Evolutionary conservation across 2,113 vertebrate genomes (phyloP), one percentile per base, ranked within the genome.

Genomic region (Callipepla squamata): DNA sequence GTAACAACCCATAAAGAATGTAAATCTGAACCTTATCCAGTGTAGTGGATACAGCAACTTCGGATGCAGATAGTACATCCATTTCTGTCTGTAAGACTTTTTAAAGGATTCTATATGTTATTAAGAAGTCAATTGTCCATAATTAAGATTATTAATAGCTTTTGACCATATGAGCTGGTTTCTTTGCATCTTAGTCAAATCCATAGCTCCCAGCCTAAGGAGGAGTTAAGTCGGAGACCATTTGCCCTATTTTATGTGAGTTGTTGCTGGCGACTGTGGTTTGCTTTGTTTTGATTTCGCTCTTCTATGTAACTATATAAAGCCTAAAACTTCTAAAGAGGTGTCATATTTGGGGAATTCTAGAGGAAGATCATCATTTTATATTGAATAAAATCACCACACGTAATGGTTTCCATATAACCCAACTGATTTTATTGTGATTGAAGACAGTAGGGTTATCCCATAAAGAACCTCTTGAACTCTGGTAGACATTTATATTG

Each of bases 321-420:
- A 42, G 15, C 12, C n/a, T 45, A 61, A 48, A 55, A 14, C 3
- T 40, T 25, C 51, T 47, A 34, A 85, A 67, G 40, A 50, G 67
- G 17, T 66, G 10, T 66, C 17, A 4, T 48, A 47, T 17, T 3
- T 50, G 30, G 76, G 34, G 47, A 65, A 65, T 61, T 76, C 34
- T 36, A 17, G 16, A 51, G 47, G 25, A 89, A 55, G 3, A 25
- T 26, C 0, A 25, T 26, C 0, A n/a, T 55, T 81, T 65, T 62
- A 4, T n/a, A 23, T 42, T 47, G 48, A 62, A 58, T n/a, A 7
- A n/a, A 79, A 55, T 76, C 7, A 11, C 32, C 40, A 13, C 36
- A 45, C 32, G 38, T 42, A 7, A 12, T 66, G 6, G 2, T 28
- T 63, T 87, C 21, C 26, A 0, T 48, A 7, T 21, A 42, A 7